phyloP scores from a whole-genome alignment of 2,797 vertebrate genomes.

The Loriculus beryllinus region DNA sequence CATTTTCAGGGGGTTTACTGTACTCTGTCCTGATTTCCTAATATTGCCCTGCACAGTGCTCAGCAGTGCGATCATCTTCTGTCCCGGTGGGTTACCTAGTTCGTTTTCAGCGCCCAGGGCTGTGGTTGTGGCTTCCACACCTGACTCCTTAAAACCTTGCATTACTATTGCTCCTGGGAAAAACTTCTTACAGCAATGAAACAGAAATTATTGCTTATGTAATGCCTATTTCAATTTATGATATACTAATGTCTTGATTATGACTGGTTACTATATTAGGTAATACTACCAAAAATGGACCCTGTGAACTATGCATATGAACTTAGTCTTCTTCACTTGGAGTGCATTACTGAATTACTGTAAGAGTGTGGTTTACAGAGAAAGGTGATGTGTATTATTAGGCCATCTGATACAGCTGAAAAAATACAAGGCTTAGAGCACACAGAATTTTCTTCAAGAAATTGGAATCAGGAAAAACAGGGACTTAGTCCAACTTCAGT shows the following conservation, averaged over 20 bases:
- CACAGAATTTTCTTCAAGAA: background rate
- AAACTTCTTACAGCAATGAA: background rate
- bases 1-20: conserved; percentile 5
- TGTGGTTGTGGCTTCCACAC: background rate
- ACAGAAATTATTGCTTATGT: background rate
- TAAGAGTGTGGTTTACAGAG: background rate
- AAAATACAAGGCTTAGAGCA: background rate
- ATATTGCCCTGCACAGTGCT: background rate
- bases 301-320: background rate
- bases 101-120: background rate
- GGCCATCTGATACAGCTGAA: background rate
- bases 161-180: background rate
- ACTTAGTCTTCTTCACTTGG: background rate
- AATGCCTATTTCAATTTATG: background rate
- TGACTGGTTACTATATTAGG: background rate
- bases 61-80: background rate
- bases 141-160: background rate
- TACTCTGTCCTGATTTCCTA: conserved; percentile 37
- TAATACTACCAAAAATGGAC: background rate
- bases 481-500: background rate
- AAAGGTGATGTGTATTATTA: background rate
- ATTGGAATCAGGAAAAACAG: background rate
- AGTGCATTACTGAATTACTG: background rate
- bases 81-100: background rate
- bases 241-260: background rate